Evolutionary conservation across 2,888 invertebrate genomes (phyloP), one percentile per base, ranked within the genome.

Genomic region (Meiosimyza platycephala): DNA sequence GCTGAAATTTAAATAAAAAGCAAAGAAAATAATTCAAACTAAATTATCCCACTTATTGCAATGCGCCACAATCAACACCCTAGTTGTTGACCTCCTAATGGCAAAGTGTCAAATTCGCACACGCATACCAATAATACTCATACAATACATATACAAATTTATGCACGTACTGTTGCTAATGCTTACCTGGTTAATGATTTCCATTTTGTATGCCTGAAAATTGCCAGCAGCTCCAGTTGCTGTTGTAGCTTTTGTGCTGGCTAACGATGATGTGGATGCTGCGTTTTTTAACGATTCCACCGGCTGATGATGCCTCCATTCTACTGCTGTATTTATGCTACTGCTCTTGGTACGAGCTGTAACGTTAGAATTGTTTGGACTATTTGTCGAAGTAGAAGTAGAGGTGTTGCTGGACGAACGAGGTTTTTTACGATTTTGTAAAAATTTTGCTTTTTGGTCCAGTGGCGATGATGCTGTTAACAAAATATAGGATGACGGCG

Each of bases 161-260:
- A 28, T 28, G 3, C 55, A 18, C 55, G 13, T 22, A 13, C 13
- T 18, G 12, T 13, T 28, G 13, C 15, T 40, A 55, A 50, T n/a
- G 74, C 80, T 80, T 79, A 86, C 86, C 84, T 86, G 87, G 80
- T 85, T 85, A 74, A 87, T 85, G 74, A 86, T 83, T 78, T 87
- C 86, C 80, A 83, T 82, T 81, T 86, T 87, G 79, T 84, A 83
- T 77, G 85, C 84, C 79, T 84, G 83, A 79, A 83, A 84, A 81
- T 84, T 84, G 72, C 82, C 83, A 73, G 78, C 80, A 67, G 83
- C 81, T 75, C 79, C 80, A 73, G 81, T 80, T 74, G 81, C 80
- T 73, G 80, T 83, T 13, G 60, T 62, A 74, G 80, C 80, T 73
- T 80, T 80, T 73, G 79, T 84, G 78, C 84, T 84, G 70, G 82